Evolutionary conservation across 2,113 vertebrate species (phyloP), one percentile per base, ranked within the genome.

Genomic region (Anolis sagrei): DNA sequence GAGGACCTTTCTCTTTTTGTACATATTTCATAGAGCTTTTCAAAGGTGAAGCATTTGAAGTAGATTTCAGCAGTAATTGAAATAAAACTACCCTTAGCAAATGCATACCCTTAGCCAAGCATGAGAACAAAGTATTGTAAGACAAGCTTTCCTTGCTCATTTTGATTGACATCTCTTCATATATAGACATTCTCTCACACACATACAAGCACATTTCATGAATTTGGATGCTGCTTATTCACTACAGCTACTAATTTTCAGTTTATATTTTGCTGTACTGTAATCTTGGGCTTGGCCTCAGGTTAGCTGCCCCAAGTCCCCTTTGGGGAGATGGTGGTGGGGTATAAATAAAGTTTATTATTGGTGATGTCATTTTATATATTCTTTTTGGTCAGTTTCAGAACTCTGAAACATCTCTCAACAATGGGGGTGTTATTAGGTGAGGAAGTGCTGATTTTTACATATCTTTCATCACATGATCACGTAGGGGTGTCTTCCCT

Each of bases 101-200:
- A 86, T 27, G 27, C 7, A 9, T 11, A 36, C 61, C 11, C 36
- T 29, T 61, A 70, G 32, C 49, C 34, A 1, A 72, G 11, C 44
- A 21, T 7, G 21, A 32, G 21, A 48, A 25, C 5, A 11, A 58
- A 27, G 51, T 54, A 14, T 34, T 32, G 0, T 85, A 76, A 10
- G 82, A 74, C 27, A 18, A 84, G 27, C 8, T 73, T 36, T 16
- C 6, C 10, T 61, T 82, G 7, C 34, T 29, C 79, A 2, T 64
- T 79, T 86, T 87, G 27, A 44, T 61, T 87, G 61, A 36, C 39
- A 44, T 44, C 39, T 44, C 9, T 66, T 69, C 80, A 70, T 70
- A n/a, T 51, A 32, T 36, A 6, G 68, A n/a, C 34, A 11, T 27
- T 87, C 79, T 86, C 18, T 62, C 18, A 19, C 23, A 19, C 34